These are phyloP conservation scores for Quadroppia sp. DNA, from an alignment of 2,888 invertebrate genomes.

Conservation along the genomic window DNA sequence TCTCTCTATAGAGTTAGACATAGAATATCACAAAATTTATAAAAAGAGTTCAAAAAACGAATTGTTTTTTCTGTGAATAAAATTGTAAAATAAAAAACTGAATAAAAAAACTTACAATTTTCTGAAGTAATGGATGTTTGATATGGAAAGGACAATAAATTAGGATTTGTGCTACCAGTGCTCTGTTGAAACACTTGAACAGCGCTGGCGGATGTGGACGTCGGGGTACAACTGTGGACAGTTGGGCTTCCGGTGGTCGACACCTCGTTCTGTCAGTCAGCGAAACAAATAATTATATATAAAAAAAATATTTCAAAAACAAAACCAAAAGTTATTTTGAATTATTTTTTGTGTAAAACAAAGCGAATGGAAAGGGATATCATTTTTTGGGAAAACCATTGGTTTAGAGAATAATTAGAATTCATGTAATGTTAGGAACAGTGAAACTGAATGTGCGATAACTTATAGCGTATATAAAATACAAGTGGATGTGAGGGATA, in stretches of 20 bases:
- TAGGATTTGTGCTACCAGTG: slow-evolving; percentile 35
- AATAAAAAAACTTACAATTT: slow-evolving; percentile 41
- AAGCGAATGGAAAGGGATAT: background rate
- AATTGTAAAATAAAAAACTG: background rate
- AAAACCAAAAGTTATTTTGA: too few species aligned
- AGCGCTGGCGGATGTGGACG: slow-evolving; percentile 29
- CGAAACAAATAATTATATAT: too few species aligned
- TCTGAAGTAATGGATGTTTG: slow-evolving; percentile 48
- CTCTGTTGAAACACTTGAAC: slow-evolving; percentile 34
- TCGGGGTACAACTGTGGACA: background rate
- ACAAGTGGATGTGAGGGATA: background rate
- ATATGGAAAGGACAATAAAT: slow-evolving; percentile 36
- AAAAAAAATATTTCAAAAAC: too few species aligned
- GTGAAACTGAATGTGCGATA: background rate
- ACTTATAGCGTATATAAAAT: background rate
- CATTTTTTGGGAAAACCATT: background rate
- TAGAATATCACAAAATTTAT: slow-evolving; percentile 59
- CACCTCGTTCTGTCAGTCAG: slow-evolving; percentile 32
- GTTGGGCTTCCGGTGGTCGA: slow-evolving; percentile 11
- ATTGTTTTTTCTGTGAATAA: slow-evolving; percentile 16
- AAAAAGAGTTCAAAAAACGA: slow-evolving; percentile 19
- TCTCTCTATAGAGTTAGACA: slow-evolving; percentile 50
- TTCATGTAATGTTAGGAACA: slow-evolving; percentile 3
- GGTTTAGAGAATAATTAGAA: slow-evolving; percentile 12
- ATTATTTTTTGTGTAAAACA: background rate